phyloP scores from a whole-genome alignment of 37 sponge, comb jelly and placozoan genomes.

The Hexactinellida sp. region DNA sequence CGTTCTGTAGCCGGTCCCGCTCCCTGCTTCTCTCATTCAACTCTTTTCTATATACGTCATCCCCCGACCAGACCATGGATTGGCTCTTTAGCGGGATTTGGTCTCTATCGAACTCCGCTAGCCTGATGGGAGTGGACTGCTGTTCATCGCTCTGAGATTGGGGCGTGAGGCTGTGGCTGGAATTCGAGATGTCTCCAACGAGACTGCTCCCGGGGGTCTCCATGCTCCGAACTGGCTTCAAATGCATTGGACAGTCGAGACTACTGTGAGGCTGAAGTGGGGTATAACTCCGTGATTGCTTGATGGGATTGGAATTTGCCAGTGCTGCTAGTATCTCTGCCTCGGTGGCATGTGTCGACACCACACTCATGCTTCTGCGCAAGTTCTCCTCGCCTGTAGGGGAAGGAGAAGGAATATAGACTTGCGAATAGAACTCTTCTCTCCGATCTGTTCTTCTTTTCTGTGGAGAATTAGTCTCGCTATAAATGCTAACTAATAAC shows the following conservation, averaged over 20 bases:
- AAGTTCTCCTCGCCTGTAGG: not conserved
- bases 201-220: not conserved
- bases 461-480: not conserved
- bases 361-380: not conserved
- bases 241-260: not conserved
- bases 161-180: not conserved
- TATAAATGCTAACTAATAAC: not conserved
- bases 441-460: not conserved
- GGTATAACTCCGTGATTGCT: not conserved
- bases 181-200: not conserved
- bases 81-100: not conserved
- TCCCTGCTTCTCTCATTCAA: constrained; percentile 9
- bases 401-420: not conserved
- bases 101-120: not conserved
- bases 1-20: not conserved
- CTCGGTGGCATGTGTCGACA: not conserved
- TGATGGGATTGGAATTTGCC: not conserved
- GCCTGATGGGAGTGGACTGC: not conserved
- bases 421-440: not conserved
- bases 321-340: not conserved
- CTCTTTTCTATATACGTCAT: not conserved
- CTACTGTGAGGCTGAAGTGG: not conserved
- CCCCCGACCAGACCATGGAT: not conserved
- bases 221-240: not conserved
- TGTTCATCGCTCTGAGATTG: not conserved